These are phyloP conservation scores for Mesoligia furuncula DNA, from an alignment of 2,888 invertebrate species.

Conservation along the genomic window DNA sequence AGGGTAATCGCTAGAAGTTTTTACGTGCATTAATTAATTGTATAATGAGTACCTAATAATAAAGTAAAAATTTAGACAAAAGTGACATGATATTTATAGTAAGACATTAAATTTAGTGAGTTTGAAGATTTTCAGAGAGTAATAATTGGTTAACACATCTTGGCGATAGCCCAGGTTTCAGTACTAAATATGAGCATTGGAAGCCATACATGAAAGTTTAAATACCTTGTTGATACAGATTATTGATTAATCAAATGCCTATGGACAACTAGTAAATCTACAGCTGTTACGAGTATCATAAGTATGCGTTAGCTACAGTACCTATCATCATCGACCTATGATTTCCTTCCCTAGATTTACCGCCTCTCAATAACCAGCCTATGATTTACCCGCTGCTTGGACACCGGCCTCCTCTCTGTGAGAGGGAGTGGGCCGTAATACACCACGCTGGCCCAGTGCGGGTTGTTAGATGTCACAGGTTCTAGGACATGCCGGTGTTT, in stretches of 20 bases:
- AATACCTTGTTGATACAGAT: neutral
- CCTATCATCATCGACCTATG: neutral
- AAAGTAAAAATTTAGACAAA: no score
- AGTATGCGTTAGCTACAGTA: neutral
- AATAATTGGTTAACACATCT: neutral
- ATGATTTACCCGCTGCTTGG: neutral
- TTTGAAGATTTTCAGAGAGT: no score
- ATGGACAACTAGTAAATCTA: neutral
- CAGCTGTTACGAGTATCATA: neutral
- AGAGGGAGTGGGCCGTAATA: neutral
- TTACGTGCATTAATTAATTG: no score
- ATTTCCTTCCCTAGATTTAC: neutral
- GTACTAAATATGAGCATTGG: no score
- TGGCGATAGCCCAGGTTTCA: neutral
- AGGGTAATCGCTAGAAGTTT: no score
- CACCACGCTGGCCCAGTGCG: neutral
- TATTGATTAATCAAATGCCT: neutral
- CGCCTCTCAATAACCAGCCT: neutral
- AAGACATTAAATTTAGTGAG: no score
- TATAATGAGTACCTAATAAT: no score
- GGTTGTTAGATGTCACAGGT: neutral
- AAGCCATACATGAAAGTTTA: neutral
- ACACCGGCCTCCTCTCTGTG: neutral
- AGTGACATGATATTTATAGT: no score
- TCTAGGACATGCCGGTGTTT: neutral